Evolutionary conservation across 1,140 invertebrate genomes (phyloP).

Genomic region (Apolygus lucorum): DNA sequence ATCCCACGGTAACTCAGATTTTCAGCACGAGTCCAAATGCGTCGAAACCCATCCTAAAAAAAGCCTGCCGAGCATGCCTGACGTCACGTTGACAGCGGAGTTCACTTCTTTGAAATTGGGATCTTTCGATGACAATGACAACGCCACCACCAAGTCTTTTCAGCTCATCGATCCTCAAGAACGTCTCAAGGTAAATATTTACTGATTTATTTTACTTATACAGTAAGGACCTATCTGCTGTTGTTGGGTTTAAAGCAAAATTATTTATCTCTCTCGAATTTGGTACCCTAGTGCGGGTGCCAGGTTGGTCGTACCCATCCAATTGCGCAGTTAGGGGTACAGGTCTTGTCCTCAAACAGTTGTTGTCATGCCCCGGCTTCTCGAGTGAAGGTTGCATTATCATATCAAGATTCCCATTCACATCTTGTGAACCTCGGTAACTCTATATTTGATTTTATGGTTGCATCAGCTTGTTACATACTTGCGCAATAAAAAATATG

Average conservation of each 20-base stretch:
- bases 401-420: too few relatives aligned
- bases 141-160: slow-evolving; percentile 40
- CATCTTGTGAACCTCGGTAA: too few relatives aligned
- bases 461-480: too few relatives aligned
- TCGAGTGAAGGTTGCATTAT: too few relatives aligned
- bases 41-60: slow-evolving; percentile 1
- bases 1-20: slow-evolving; percentile 20
- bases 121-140: slow-evolving; percentile 29
- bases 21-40: not conserved
- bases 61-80: slow-evolving; percentile 28
- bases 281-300: too few relatives aligned
- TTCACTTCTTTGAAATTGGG: slow-evolving; percentile 35
- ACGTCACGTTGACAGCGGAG: slow-evolving; percentile 35
- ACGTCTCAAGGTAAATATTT: slow-evolving; percentile 37
- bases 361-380: too few relatives aligned
- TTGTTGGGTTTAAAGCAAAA: not conserved
- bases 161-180: slow-evolving; percentile 49
- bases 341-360: too few relatives aligned
- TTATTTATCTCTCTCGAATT: too few relatives aligned
- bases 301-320: too few relatives aligned
- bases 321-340: too few relatives aligned
- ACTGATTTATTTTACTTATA: slow-evolving; percentile 8
- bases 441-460: too few relatives aligned
- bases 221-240: not conserved
- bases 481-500: too few relatives aligned